phyloP scores from a whole-genome alignment of 2,888 invertebrate genomes.

The Drosophila pseudotalamancana region DNA sequence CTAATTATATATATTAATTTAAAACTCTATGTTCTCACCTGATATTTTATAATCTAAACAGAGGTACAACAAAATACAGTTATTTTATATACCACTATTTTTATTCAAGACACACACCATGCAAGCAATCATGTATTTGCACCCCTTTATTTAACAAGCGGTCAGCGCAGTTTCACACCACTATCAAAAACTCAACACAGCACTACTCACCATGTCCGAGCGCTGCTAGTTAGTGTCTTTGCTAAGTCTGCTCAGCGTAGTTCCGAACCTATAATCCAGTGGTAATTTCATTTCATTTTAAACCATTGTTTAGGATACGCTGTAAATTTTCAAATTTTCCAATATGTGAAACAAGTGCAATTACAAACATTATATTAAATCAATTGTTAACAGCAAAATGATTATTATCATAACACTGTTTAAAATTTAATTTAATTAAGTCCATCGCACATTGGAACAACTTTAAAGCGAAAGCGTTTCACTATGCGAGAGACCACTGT shows the following conservation, averaged over 20 bases:
- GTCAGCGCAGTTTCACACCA: background rate
- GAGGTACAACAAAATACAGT: background rate
- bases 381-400: too few species aligned
- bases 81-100: background rate
- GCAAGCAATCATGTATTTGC: background rate
- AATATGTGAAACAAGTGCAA: too few species aligned
- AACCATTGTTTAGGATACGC: too few species aligned
- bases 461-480: background rate
- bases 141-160: background rate
- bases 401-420: too few species aligned
- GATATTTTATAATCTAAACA: too few species aligned
- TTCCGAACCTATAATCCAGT: background rate
- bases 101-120: background rate
- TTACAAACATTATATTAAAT: too few species aligned
- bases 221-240: background rate
- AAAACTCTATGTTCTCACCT: too few species aligned
- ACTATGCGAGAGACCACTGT: background rate
- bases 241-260: background rate
- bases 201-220: background rate
- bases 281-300: too few species aligned
- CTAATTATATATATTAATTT: too few species aligned
- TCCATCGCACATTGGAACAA: too few species aligned
- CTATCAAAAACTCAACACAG: background rate
- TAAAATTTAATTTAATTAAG: too few species aligned
- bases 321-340: background rate